These are phyloP conservation scores for Drosophila neocordata DNA, from an alignment of 1,140 invertebrate genomes.

Conservation along the genomic window DNA sequence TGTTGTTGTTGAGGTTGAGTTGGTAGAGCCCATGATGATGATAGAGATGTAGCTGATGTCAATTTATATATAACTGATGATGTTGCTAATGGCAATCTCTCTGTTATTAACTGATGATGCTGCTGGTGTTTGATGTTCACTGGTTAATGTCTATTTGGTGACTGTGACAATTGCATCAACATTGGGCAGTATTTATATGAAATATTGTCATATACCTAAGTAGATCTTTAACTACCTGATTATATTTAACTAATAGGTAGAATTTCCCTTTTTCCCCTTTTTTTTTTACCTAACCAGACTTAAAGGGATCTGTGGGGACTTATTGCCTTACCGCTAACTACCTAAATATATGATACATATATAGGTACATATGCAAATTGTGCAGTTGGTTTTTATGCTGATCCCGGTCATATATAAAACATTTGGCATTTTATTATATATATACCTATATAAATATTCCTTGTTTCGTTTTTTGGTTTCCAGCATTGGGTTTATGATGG, in stretches of 20 bases:
- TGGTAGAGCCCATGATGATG: constrained; percentile 41
- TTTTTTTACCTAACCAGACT: not conserved
- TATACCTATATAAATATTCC: no score
- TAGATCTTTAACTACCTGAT: constrained; percentile 2
- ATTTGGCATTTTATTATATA: not conserved
- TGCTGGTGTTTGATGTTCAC: not conserved
- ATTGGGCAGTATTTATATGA: not conserved
- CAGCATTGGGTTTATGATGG: constrained; percentile 1
- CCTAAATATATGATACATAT: not conserved
- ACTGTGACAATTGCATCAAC: constrained; percentile 31
- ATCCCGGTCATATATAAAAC: not conserved
- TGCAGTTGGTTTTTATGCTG: constrained; percentile 7
- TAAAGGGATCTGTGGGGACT: not conserved
- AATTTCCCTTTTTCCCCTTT: not conserved
- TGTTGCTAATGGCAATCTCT: no score
- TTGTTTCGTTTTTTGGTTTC: not conserved
- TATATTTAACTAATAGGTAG: constrained; percentile 10
- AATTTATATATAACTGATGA: no score
- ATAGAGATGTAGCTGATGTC: no score
- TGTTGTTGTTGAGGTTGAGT: constrained; percentile 16
- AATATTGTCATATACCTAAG: no score
- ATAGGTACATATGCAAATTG: not conserved
- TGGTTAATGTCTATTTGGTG: constrained; percentile 2
- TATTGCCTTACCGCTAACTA: not conserved
- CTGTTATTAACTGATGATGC: no score